Evolutionary conservation across 2,888 invertebrate species (phyloP).

Genomic region (Cosmia pyralina): DNA sequence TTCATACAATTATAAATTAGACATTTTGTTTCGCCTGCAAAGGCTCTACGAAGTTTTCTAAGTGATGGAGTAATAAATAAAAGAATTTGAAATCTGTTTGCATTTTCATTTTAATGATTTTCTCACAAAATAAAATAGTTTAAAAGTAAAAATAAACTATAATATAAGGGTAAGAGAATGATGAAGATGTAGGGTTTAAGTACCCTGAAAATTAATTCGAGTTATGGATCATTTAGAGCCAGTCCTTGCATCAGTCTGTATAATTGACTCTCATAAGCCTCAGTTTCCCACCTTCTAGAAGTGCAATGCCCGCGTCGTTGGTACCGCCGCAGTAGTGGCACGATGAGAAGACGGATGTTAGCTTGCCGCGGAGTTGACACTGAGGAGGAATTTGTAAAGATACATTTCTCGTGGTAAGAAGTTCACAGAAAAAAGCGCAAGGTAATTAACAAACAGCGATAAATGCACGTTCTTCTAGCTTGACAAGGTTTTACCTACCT

Average conservation of each 20-base stretch:
- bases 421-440: too few relatives aligned
- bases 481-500: not conserved
- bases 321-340: constrained; percentile 93
- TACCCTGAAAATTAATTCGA: not conserved
- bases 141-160: not conserved
- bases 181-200: too few relatives aligned
- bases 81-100: constrained; percentile 64
- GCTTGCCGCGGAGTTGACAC: constrained; percentile 92
- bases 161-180: not conserved
- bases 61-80: constrained; percentile 74
- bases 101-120: constrained; percentile 40
- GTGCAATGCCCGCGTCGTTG: constrained; percentile 93
- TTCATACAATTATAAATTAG: constrained; percentile 56
- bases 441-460: too few relatives aligned
- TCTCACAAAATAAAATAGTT: constrained; percentile 2
- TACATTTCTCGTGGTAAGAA: not conserved
- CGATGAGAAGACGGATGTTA: constrained; percentile 94
- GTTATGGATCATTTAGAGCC: not conserved
- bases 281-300: constrained; percentile 92
- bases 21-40: constrained; percentile 59
- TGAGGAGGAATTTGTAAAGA: constrained; percentile 67
- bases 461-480: not conserved
- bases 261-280: constrained; percentile 91
- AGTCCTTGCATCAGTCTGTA: constrained; percentile 64
- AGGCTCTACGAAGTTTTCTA: constrained; percentile 70